Conservation (phyloP, 1,140 invertebrate species). For the Melitaea cinxia region DNA sequence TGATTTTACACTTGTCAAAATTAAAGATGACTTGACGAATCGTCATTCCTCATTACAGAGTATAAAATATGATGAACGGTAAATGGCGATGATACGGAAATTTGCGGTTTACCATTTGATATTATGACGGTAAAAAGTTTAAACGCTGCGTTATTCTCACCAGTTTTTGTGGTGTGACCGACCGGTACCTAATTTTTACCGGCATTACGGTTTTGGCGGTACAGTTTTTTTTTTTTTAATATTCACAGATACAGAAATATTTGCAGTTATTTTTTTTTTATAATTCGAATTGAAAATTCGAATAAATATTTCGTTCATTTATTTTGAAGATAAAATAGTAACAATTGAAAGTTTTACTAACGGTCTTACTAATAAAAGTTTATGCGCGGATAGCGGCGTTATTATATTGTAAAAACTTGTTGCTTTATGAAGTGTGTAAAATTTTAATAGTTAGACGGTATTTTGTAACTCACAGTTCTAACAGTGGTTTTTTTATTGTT, state of each 20-base stretch:
- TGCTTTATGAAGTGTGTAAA: too few species aligned
- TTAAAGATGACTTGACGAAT: neutral
- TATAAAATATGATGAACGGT: slow-evolving; percentile 20
- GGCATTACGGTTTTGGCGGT: slow-evolving; percentile 5
- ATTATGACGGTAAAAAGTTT: slow-evolving; percentile 22
- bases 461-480: too few species aligned
- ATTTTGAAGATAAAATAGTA: too few species aligned
- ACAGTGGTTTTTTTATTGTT: too few species aligned
- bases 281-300: too few species aligned
- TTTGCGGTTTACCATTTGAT: slow-evolving; percentile 42
- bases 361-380: too few species aligned
- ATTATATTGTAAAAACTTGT: too few species aligned
- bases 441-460: too few species aligned
- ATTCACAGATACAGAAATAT: neutral
- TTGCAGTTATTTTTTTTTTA: neutral
- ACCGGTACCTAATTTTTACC: slow-evolving; percentile 13
- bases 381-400: too few species aligned
- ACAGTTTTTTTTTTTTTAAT: slow-evolving; percentile 1
- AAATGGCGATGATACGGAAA: slow-evolving; percentile 37
- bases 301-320: too few species aligned
- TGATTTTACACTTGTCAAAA: neutral
- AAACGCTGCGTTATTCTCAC: slow-evolving; percentile 3
- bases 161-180: slow-evolving; percentile 11
- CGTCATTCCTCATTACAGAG: neutral
- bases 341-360: too few species aligned